phyloP scores from a whole-genome alignment of 1,140 invertebrate genomes.

The Caenorhabditis inopinata region DNA sequence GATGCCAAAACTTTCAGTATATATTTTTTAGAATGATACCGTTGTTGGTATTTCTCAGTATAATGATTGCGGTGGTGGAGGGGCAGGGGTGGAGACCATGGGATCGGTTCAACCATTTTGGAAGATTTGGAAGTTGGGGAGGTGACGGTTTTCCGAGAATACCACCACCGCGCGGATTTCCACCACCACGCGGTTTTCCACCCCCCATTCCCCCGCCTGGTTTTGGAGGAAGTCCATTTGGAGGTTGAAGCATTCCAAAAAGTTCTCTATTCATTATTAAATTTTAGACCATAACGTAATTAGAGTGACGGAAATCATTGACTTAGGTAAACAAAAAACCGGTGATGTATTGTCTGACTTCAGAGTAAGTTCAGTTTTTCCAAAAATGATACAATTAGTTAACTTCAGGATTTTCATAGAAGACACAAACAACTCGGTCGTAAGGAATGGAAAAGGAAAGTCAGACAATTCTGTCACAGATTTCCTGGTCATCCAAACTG shows the following conservation, averaged over 20 bases:
- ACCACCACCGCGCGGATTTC: neutral
- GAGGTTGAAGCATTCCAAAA: no score
- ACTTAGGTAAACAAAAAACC: neutral
- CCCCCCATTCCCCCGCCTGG: neutral
- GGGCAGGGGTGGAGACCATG: slow-evolving; percentile 15
- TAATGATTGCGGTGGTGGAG: neutral
- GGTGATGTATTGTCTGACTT: neutral
- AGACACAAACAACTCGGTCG: neutral
- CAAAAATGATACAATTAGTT: neutral
- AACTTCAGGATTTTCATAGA: neutral
- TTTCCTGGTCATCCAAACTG: slow-evolving; percentile 39
- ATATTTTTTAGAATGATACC: neutral
- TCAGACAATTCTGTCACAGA: slow-evolving; percentile 23
- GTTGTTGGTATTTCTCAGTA: neutral
- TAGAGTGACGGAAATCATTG: neutral
- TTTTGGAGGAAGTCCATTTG: neutral
- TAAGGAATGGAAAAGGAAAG: slow-evolving; percentile 24
- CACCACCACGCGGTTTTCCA: neutral
- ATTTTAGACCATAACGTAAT: no score
- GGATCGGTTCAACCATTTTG: neutral
- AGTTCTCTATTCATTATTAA: no score
- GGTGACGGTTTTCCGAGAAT: neutral
- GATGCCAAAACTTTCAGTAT: no score
- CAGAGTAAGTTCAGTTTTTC: neutral
- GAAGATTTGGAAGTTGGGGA: neutral